Conservation (phyloP, 2,797 vertebrate species). For the Anableps anableps region DNA sequence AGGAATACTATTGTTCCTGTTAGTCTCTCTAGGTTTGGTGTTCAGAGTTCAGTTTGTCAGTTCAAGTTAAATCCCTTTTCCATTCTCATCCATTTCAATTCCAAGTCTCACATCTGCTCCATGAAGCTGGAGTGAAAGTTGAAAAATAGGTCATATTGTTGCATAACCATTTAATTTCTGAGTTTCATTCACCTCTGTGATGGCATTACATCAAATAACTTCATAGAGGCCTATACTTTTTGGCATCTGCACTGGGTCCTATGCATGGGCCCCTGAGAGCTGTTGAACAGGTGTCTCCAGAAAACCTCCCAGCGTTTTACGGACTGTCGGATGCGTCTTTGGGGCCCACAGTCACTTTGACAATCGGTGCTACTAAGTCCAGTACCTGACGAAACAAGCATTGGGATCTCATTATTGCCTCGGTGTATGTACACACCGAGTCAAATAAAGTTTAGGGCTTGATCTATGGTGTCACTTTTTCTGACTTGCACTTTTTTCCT, state of each 20-base stretch:
- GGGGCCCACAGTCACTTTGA: constrained; percentile 46
- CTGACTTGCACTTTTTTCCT: constrained; percentile 57
- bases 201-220: constrained; percentile 61
- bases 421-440: constrained; percentile 53
- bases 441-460: constrained; percentile 54
- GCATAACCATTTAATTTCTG: constrained; percentile 53
- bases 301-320: constrained; percentile 52
- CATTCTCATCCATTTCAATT: constrained; percentile 33
- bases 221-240: constrained; percentile 27
- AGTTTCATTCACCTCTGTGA: constrained; percentile 52
- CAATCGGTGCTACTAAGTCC: constrained; percentile 28
- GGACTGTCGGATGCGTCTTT: constrained; percentile 52
- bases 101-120: constrained; percentile 58
- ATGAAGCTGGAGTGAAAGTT: constrained; percentile 34
- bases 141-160: constrained; percentile 45
- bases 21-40: constrained; percentile 2
- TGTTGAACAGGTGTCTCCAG: constrained; percentile 60
- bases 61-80: constrained; percentile 37
- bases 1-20: neutral
- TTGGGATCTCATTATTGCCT: constrained; percentile 67
- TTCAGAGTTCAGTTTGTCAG: constrained; percentile 31
- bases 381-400: constrained; percentile 47
- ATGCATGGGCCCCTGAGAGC: constrained; percentile 33
- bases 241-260: constrained; percentile 38
- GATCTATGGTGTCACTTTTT: constrained; percentile 64